These are phyloP conservation scores for Labroides dimidiatus DNA, from an alignment of 2,797 vertebrate genomes.

Conservation along the genomic window DNA sequence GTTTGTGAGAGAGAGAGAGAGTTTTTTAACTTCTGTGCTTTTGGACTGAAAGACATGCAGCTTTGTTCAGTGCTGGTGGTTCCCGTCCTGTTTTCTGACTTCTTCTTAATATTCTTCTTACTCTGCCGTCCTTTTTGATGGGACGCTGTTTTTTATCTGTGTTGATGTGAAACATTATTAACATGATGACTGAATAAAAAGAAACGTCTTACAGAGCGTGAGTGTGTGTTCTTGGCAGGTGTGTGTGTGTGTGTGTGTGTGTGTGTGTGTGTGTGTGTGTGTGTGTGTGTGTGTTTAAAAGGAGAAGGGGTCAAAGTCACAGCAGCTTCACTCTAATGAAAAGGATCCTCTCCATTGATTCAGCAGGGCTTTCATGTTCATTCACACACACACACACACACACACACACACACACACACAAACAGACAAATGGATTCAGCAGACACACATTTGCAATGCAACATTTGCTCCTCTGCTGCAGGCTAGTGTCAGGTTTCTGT, in stretches of 20 bases:
- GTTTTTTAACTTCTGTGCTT: slow-evolving; percentile 48
- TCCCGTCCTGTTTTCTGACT: slow-evolving; percentile 49
- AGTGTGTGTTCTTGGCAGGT: slow-evolving; percentile 43
- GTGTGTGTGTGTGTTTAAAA: slow-evolving; percentile 13
- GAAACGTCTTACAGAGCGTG: slow-evolving; percentile 49
- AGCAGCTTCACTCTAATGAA: slow-evolving; percentile 59
- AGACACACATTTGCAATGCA: slow-evolving; percentile 42
- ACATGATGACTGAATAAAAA: slow-evolving; percentile 77
- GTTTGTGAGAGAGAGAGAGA: too few relatives aligned
- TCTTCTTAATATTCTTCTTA: slow-evolving; percentile 68
- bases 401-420: slow-evolving; percentile 3
- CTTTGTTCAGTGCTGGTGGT: slow-evolving; percentile 70
- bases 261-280: slow-evolving; percentile 21
- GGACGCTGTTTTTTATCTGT: slow-evolving; percentile 79
- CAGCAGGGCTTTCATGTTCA: slow-evolving; percentile 33
- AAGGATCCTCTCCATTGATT: slow-evolving; percentile 69
- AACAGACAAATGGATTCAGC: slow-evolving; percentile 32
- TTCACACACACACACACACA: slow-evolving; percentile 9
- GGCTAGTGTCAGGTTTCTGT: slow-evolving; percentile 71
- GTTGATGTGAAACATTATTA: slow-evolving; percentile 76
- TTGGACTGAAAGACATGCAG: slow-evolving; percentile 47
- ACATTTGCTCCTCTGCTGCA: slow-evolving; percentile 60
- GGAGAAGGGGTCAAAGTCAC: slow-evolving; percentile 30
- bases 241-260: background rate
- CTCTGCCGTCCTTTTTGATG: slow-evolving; percentile 70